A percentile compares a stretch with the other conserved stretches of the same genome.
These are phyloP conservation scores for Oncorhynchus masou DNA, from an alignment of 2,113 vertebrate genomes.

Conservation along the genomic window DNA sequence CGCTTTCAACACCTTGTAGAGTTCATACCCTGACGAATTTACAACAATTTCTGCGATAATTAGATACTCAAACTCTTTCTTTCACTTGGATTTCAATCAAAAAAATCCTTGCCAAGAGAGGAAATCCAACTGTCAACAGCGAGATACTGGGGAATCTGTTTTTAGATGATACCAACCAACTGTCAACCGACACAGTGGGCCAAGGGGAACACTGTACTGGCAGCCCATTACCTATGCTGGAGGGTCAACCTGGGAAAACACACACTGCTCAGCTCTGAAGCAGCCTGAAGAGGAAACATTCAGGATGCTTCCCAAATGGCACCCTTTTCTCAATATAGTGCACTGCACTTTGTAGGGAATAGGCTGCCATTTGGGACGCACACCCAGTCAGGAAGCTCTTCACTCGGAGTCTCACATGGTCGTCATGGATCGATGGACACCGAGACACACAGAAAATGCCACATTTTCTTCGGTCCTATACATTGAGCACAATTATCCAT, in stretches of 20 bases:
- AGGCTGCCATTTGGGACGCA: too few relatives aligned
- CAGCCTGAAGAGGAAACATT: neutral
- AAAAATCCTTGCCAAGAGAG: neutral
- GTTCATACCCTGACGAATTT: neutral
- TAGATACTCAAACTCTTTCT: neutral
- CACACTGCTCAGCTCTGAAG: neutral
- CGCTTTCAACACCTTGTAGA: too few relatives aligned
- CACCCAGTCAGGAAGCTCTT: too few relatives aligned
- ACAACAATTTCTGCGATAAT: neutral
- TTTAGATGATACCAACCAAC: neutral
- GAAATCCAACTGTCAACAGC: neutral
- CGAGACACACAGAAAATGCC: too few relatives aligned
- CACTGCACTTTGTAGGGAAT: too few relatives aligned
- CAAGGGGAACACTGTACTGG: neutral
- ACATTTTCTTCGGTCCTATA: too few relatives aligned
- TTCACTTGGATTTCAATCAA: neutral
- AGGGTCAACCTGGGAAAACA: constrained; percentile 1
- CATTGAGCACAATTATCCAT: too few relatives aligned
- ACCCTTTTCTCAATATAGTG: neutral
- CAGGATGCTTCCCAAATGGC: too few relatives aligned
- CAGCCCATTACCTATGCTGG: constrained; percentile 2
- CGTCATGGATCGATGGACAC: too few relatives aligned
- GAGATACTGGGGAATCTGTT: neutral
- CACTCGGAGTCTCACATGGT: too few relatives aligned
- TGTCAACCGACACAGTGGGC: neutral